Percentiles rank a stretch among this genome's conserved stretches.
phyloP scores from a whole-genome alignment of 2,888 invertebrate species.

The Parnassius smintheus region DNA sequence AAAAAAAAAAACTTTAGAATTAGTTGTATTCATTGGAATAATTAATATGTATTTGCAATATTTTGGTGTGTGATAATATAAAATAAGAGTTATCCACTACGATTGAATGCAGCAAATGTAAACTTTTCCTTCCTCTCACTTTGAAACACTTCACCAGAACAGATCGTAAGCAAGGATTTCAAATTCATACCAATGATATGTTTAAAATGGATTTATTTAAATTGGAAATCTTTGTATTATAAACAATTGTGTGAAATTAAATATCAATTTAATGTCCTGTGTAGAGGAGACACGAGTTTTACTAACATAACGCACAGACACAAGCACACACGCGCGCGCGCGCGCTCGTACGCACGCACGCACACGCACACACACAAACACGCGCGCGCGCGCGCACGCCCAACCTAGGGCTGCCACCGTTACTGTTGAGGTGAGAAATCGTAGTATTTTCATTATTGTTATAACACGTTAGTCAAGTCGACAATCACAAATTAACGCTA shows the following conservation, averaged over 20 bases:
- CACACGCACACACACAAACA: background rate
- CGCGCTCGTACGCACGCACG: background rate
- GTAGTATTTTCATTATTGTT: no score
- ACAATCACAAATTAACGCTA: no score
- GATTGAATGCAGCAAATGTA: no score
- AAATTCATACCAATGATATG: constrained; percentile 52
- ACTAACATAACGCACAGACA: constrained; percentile 30
- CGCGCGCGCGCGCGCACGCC: constrained; percentile 5
- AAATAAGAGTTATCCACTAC: no score
- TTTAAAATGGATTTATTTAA: constrained; percentile 56
- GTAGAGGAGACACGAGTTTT: constrained; percentile 47
- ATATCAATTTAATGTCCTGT: constrained; percentile 48
- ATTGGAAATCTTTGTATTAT: constrained; percentile 57
- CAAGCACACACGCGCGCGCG: background rate
- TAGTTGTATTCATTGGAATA: no score
- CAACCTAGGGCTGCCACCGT: background rate
- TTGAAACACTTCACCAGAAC: no score
- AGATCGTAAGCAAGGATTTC: constrained; percentile 10
- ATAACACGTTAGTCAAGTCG: no score
- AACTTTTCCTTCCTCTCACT: no score
- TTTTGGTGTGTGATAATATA: no score
- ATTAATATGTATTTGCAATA: no score
- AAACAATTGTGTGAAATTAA: constrained; percentile 55
- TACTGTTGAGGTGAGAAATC: background rate
- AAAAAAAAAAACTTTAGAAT: no score